Base-by-base conservation (phyloP, 2,113 vertebrate genomes). In the Lagopus leucura region DNA sequence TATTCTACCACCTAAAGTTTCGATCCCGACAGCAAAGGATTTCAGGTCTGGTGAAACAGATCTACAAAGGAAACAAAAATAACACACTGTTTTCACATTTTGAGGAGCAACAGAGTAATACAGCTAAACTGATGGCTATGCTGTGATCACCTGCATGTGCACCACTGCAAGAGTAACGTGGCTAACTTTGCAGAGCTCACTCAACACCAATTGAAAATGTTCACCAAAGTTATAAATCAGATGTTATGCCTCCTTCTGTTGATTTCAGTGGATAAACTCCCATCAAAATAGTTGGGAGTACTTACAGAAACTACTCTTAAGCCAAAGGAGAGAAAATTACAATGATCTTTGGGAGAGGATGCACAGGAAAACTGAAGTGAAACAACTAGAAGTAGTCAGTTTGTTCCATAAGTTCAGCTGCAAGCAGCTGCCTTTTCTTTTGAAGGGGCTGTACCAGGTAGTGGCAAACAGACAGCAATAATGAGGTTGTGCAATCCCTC, bases 11-110 rank as follows among this genome's bases (percentile, higher is more conserved):
- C 96, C 97, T 91, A 99, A 96, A 20, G 97, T 92, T 79, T 98
- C 98, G 30, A 99, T 98, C 6, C 98, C 99, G 54, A 99, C 93
- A 1, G 98, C 98, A 72, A 99, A 98, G 8, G 98, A 98, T 94
- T 99, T 99, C 76, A 99, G 95, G 67, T 99, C 98, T 45, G 98
- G 98, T 4, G 96, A 89, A 79, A 99, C 98, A 74, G 98, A 98
- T 88, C 98, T 99, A 92, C 28, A 92, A 97, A 73, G 36, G 82
- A 74, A 71, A 34, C 2, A 63, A 88, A 40, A 52, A 4, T 0
- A 88, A 11, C 2, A 8, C 5, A 63, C 50, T 57, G 13, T 38
- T 54, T 67, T 54, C 19, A 70, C 34, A 50, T 54, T 48, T 54
- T 45, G 20, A 22, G 27, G 18, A 82, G 19, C 24, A 28, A 11